These are phyloP conservation scores for Chaetogeoica ovagalla DNA, from an alignment of 2,888 invertebrate species.

Conservation along the genomic window DNA sequence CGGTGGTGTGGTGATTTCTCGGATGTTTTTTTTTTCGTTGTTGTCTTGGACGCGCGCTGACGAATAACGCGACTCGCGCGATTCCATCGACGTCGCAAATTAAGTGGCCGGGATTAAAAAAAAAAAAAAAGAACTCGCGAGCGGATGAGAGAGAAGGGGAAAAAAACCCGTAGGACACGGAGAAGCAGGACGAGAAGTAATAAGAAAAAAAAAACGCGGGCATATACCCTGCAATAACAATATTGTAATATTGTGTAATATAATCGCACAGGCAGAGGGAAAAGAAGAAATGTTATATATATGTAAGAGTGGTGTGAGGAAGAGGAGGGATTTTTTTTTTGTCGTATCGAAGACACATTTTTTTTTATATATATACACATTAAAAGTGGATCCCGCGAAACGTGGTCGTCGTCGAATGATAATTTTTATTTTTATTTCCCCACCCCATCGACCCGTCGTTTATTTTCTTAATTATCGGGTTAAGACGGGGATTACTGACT, in stretches of 20 bases:
- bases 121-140: background rate
- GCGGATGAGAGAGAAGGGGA: too few relatives aligned
- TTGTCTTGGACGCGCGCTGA: background rate
- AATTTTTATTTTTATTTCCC: conserved; percentile 1
- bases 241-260: too few relatives aligned
- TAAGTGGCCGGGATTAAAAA: conserved; percentile 50
- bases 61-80: background rate
- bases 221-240: background rate
- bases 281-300: too few relatives aligned
- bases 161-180: too few relatives aligned
- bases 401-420: conserved; percentile 2
- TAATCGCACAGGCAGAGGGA: too few relatives aligned
- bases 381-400: background rate
- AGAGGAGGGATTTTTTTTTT: too few relatives aligned
- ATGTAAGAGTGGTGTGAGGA: too few relatives aligned
- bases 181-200: too few relatives aligned
- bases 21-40: background rate
- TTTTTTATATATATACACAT: conserved; percentile 3
- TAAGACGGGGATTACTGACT: conserved; percentile 49
- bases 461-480: conserved; percentile 53
- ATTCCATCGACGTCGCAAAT: conserved; percentile 47
- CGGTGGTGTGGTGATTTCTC: too few relatives aligned
- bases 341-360: background rate
- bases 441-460: background rate
- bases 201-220: background rate